These are phyloP conservation scores for Cylindroiulus punctatus DNA, from an alignment of 2,888 invertebrate genomes.

Conservation along the genomic window DNA sequence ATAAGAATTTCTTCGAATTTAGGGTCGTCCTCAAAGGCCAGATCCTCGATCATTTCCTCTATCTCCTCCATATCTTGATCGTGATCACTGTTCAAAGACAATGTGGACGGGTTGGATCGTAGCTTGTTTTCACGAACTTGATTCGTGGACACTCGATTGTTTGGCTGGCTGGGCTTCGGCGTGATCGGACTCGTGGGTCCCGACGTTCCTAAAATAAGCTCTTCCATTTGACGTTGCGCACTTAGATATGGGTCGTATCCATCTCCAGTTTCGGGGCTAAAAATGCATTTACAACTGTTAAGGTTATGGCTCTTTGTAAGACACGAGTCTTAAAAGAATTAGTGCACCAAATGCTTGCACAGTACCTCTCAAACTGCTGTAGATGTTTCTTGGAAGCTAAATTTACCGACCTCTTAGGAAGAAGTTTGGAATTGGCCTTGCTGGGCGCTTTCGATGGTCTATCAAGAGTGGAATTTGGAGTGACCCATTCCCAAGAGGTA, in stretches of 20 bases:
- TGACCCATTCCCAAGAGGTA: conserved; percentile 54
- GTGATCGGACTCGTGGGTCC: not conserved
- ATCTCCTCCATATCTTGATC: conserved; percentile 43
- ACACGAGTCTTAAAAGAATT: no score
- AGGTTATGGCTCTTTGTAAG: no score
- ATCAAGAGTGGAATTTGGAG: conserved; percentile 30
- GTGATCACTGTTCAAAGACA: conserved; percentile 51
- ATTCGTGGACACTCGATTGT: conserved; percentile 38
- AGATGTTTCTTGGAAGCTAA: conserved; percentile 42
- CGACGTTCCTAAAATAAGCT: conserved; percentile 70
- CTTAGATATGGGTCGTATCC: conserved; percentile 80
- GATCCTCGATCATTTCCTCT: conserved; percentile 54
- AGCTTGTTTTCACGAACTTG: conserved; percentile 24
- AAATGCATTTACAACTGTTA: not conserved
- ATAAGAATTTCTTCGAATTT: not conserved
- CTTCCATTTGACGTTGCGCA: conserved; percentile 84
- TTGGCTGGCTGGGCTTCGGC: not conserved
- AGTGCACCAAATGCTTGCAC: conserved; percentile 19
- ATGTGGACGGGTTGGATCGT: conserved; percentile 53
- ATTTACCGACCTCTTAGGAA: conserved; percentile 51
- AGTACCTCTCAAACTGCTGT: conserved; percentile 19
- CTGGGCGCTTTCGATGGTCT: not conserved
- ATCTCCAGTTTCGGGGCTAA: conserved; percentile 67
- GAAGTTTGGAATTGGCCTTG: conserved; percentile 15
- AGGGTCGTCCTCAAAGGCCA: conserved; percentile 44